Evolutionary conservation across 2,797 vertebrate species (phyloP), one percentile per base, ranked within the genome.

Genomic region (Poecilia wingei): DNA sequence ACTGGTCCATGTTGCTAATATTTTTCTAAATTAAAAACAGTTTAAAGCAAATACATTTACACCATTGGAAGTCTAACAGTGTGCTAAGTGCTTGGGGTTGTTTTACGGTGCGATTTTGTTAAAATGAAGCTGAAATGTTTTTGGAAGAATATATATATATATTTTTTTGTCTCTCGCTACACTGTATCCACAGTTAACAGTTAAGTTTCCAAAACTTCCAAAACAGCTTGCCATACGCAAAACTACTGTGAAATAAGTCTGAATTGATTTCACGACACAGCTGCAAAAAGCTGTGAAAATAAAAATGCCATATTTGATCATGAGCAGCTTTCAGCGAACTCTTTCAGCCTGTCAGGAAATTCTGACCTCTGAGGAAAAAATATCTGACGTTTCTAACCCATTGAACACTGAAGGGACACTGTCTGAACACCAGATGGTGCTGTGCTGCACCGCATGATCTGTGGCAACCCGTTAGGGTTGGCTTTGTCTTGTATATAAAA

Each of bases 351-450:
- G 7, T 36, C 13, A 43, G 39, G 4, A 36, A 51, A 3, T 8
- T 68, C 25, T 28, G 66, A 45, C 66, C 20, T 22, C 39, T 70
- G 47, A 53, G 33, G 22, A 45, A 25, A 70, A 28, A 8, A 41
- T 39, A 41, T 3, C 16, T 45, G 22, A 43, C 5, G 12, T 69
- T 69, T 43, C 22, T 28, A 45, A 45, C 39, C 22, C 25, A n/a
- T 4, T 55, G 53, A 59, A 31, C 16, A 25, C 20, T 43, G 66
- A 68, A 68, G 39, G 8, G 39, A 68, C 39, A n/a, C 7, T 46
- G 47, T 72, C 5, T 61, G 13, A 84, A 69, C 90, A 88, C 82
- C 78, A 90, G 93, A 78, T 79, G 93, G 81, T 79, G 68, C 72
- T 85, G 68, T 86, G 78, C 45, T 68, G 0, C 71, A 43, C 64